Evolutionary conservation across 2,797 vertebrate genomes (phyloP), one percentile per base, ranked within the genome.

Genomic region (Pitangus sulphuratus): DNA sequence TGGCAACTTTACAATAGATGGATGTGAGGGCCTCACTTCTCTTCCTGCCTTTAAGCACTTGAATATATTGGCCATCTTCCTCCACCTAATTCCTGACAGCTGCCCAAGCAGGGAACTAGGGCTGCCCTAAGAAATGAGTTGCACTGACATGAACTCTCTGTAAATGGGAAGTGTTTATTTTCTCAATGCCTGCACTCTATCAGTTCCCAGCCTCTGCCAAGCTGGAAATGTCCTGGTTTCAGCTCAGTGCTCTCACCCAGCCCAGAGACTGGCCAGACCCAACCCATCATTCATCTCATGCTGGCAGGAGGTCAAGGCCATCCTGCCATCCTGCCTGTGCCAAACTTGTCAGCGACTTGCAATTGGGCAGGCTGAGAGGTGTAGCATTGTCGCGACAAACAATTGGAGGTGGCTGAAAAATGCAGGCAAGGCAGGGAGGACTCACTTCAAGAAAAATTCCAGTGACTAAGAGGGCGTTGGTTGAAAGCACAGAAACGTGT

Each of bases 1-100:
- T 97, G 95, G 96, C 96, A 97, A 97, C 70, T 93, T 92, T 80
- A 97, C 96, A 97, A 97, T 97, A 96, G 91, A 96, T 95, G 95
- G 96, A 97, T 97, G 96, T 96, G 77, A 89, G 91, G 87, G 94
- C 93, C 87, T 96, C 91, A 89, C 72, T 95, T 92, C 95, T 97
- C 90, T 96, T 97, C 96, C 96, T 96, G 96, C 88, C 80, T 95
- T 94, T 93, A 94, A 92, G 81, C 76, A 64, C 87, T 95, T 91
- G 61, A 96, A 95, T 94, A 92, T 92, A 95, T 71, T 89, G 90
- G 93, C 82, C 76, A 96, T 95, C 95, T 97, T 97, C 95, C 96
- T 95, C 88, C 93, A 64, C 70, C 87, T 93, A 93, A 96, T 97
- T 97, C 93, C 94, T 96, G 90, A 95, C 95, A 96, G 95, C 95